Conservation (phyloP, 2,797 vertebrate genomes). For the Sebastes hopkinsi region DNA sequence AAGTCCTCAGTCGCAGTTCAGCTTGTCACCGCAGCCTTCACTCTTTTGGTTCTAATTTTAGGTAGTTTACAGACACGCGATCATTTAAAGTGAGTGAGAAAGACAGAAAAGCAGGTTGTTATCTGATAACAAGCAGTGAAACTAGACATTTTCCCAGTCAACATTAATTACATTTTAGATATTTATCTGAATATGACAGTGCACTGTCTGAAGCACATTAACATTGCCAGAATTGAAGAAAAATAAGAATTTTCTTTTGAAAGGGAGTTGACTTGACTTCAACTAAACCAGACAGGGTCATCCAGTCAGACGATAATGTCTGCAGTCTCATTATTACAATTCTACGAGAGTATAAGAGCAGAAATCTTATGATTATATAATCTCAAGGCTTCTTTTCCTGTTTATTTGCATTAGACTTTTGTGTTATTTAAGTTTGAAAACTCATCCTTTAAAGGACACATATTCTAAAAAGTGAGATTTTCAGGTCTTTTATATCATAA, state of each 20-base stretch:
- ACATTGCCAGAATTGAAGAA: not conserved
- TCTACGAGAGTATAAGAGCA: not conserved
- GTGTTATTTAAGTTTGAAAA: not conserved
- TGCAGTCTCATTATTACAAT: constrained; percentile 8
- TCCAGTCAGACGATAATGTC: not conserved
- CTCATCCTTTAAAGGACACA: not conserved
- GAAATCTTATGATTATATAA: constrained; percentile 2
- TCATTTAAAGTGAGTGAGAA: constrained; percentile 2
- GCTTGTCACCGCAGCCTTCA: constrained; percentile 13
- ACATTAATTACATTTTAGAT: not conserved
- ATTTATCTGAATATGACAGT: not conserved
- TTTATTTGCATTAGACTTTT: not conserved
- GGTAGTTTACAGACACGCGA: not conserved
- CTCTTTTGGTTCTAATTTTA: constrained; percentile 16
- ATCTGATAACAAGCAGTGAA: not conserved
- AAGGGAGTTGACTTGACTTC: not conserved
- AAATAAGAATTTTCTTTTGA: not conserved
- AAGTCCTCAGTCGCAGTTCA: constrained; percentile 10
- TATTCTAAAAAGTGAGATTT: too few species aligned
- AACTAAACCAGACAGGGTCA: not conserved
- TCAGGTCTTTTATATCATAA: too few species aligned
- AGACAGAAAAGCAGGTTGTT: not conserved
- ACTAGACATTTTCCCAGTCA: not conserved
- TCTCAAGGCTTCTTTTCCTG: not conserved
- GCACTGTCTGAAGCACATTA: not conserved